phyloP scores from a whole-genome alignment of 92 coral and sea anemone species.

The Porites evermanni region DNA sequence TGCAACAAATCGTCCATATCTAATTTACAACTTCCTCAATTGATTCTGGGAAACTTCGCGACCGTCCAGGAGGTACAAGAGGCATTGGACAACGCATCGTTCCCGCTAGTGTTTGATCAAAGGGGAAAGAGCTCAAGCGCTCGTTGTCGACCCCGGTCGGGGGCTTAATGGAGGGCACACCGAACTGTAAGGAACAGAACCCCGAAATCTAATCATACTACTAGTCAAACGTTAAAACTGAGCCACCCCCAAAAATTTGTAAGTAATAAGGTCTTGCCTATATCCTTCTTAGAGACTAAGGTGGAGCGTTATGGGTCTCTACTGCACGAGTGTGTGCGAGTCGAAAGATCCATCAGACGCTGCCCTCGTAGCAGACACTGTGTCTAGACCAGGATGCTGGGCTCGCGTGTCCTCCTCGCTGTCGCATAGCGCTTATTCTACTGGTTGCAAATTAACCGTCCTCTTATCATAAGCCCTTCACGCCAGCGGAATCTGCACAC shows the following conservation, averaged over 20 bases:
- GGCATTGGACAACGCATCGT: neutral
- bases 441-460: too few species aligned
- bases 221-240: neutral
- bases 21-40: neutral
- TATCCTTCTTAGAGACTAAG: too few species aligned
- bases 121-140: constrained; percentile 20
- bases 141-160: neutral
- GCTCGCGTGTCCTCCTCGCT: too few species aligned
- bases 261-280: neutral
- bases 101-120: constrained; percentile 26
- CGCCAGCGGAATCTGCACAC: too few species aligned
- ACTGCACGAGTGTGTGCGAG: too few species aligned
- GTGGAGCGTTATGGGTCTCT: too few species aligned
- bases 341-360: too few species aligned
- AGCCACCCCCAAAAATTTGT: neutral
- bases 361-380: too few species aligned
- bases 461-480: too few species aligned
- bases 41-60: constrained; percentile 44
- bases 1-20: constrained; percentile 10
- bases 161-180: neutral
- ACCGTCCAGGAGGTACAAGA: constrained; percentile 21
- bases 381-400: too few species aligned
- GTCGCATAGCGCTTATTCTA: too few species aligned
- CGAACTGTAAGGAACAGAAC: constrained; percentile 9
- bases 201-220: neutral